These are phyloP conservation scores for Sussaba pulchella DNA, from an alignment of 2,888 invertebrate genomes.

Conservation along the genomic window DNA sequence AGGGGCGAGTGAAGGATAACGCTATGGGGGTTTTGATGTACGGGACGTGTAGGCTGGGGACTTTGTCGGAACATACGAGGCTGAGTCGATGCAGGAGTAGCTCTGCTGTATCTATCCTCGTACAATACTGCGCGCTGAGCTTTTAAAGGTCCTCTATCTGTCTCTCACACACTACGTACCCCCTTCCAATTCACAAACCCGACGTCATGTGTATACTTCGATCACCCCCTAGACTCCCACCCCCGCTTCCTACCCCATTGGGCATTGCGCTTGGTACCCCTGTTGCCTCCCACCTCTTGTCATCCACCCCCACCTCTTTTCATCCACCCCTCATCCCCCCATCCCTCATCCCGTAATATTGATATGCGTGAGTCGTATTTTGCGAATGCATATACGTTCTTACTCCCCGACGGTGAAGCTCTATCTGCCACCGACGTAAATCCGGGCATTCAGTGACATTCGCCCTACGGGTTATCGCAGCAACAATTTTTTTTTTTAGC, in stretches of 20 bases:
- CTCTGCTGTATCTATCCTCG: constrained; percentile 46
- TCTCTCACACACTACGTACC: constrained; percentile 37
- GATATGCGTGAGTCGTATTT: constrained; percentile 70
- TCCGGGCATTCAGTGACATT: constrained; percentile 41
- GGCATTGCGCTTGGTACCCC: constrained; percentile 1
- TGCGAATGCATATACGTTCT: constrained; percentile 54
- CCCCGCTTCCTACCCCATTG: constrained; percentile 20
- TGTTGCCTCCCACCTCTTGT: no score
- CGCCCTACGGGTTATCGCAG: constrained; percentile 5
- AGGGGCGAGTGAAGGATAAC: no score
- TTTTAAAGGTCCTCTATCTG: constrained; percentile 50
- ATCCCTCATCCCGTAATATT: constrained; percentile 67
- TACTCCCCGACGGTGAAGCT: constrained; percentile 13
- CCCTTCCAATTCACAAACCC: constrained; percentile 18
- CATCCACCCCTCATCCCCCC: constrained; percentile 11
- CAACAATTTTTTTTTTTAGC: neutral
- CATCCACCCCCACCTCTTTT: constrained; percentile 14
- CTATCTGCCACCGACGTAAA: constrained; percentile 19
- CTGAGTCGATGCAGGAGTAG: constrained; percentile 30
- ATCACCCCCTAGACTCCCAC: neutral
- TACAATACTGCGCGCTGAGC: constrained; percentile 39
- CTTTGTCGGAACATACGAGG: constrained; percentile 37
- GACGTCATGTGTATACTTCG: constrained; percentile 13
- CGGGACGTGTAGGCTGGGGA: constrained; percentile 42
- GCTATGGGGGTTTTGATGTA: constrained; percentile 60